Evolutionary conservation across 2,888 invertebrate genomes (phyloP).

Genomic region (Brachylomia viminalis): DNA sequence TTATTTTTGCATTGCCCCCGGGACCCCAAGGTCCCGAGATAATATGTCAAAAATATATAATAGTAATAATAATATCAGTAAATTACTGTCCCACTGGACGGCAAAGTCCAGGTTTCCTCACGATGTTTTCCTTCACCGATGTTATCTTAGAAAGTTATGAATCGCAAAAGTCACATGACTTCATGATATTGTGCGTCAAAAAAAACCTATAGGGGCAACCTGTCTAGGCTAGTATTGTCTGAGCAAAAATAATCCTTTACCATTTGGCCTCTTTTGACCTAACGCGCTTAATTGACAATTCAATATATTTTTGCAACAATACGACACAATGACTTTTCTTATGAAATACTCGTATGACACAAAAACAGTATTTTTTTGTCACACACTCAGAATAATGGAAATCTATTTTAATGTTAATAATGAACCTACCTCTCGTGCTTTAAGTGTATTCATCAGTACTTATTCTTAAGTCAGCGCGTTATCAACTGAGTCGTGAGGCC

Average conservation of each 20-base stretch:
- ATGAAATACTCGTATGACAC: not conserved
- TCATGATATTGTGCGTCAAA: not conserved
- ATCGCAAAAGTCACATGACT: not conserved
- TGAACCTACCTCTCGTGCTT: not conserved
- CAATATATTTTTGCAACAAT: slow-evolving; percentile 20
- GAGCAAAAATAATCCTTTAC: slow-evolving; percentile 1
- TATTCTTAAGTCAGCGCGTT: not conserved
- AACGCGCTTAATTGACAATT: not conserved
- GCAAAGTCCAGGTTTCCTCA: not conserved
- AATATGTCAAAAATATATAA: too few relatives aligned
- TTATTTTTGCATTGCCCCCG: too few relatives aligned
- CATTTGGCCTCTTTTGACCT: slow-evolving; percentile 22
- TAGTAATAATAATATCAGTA: not conserved
- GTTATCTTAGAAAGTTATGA: not conserved
- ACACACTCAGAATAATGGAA: slow-evolving; percentile 5
- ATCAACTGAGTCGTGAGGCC: too few relatives aligned
- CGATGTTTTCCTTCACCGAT: not conserved
- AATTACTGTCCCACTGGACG: not conserved
- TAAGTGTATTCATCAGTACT: not conserved
- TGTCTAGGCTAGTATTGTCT: not conserved
- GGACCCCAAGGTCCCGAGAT: too few relatives aligned
- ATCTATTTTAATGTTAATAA: not conserved
- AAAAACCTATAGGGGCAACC: not conserved
- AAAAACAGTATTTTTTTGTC: slow-evolving; percentile 16
- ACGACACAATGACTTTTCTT: slow-evolving; percentile 1